phyloP scores from a whole-genome alignment of 2,797 vertebrate species.

The Centropyge bicolor region DNA sequence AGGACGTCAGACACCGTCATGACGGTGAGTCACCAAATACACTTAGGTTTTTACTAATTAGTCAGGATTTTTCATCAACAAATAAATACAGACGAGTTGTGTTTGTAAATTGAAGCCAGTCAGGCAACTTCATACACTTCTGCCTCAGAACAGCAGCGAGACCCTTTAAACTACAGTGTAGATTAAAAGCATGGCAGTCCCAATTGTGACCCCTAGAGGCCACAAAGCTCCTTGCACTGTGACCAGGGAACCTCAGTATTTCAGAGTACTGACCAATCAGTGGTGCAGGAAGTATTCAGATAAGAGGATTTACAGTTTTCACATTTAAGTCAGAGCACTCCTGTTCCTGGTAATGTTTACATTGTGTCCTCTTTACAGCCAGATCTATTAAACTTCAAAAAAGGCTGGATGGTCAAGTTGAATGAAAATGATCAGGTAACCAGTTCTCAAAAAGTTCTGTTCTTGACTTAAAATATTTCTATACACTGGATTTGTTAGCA shows the following conservation, averaged over 20 bases:
- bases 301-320: neutral
- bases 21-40: conserved; percentile 63
- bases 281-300: no score
- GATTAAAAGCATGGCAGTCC: no score
- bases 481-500: neutral
- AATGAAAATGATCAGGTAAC: conserved; percentile 76
- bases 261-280: neutral
- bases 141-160: neutral
- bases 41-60: no score
- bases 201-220: conserved; percentile 3
- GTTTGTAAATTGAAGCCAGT: neutral
- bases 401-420: conserved; percentile 84
- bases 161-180: neutral
- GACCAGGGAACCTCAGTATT: neutral
- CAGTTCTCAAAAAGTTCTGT: accelerated
- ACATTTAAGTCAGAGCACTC: neutral
- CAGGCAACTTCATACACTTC: no score
- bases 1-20: conserved; percentile 70
- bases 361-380: conserved; percentile 66
- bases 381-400: conserved; percentile 84
- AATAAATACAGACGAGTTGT: neutral
- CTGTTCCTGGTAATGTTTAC: neutral
- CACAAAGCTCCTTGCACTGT: neutral
- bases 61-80: no score
- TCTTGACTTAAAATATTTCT: neutral